These are phyloP conservation scores for Myoxocephalus aenaeus DNA, from an alignment of 2,797 vertebrate species.

Conservation along the genomic window DNA sequence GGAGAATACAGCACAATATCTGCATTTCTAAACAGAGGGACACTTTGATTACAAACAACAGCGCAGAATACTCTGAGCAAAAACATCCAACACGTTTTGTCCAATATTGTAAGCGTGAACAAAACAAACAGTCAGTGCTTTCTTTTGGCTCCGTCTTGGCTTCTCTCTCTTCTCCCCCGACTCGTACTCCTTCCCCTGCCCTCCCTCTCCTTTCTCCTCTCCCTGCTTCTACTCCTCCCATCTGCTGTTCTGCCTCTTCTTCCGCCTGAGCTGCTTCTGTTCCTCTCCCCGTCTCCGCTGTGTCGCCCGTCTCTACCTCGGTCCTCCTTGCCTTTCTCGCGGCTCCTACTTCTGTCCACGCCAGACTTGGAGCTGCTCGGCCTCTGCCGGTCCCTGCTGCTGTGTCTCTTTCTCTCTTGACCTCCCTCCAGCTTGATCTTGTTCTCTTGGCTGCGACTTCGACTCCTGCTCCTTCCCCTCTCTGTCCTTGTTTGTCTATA, in stretches of 20 bases:
- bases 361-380: conserved; percentile 56
- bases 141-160: conserved; percentile 54
- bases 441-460: conserved; percentile 58
- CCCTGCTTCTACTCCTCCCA: conserved; percentile 74
- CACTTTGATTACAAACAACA: background rate
- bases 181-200: conserved; percentile 58
- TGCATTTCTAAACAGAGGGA: background rate
- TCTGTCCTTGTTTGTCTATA: conserved; percentile 57
- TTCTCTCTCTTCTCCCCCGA: conserved; percentile 57
- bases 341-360: conserved; percentile 64
- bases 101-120: background rate
- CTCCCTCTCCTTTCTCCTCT: conserved; percentile 61
- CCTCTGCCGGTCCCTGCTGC: conserved; percentile 69
- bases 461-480: conserved; percentile 62
- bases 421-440: conserved; percentile 64
- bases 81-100: background rate
- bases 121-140: conserved; percentile 48
- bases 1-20: conserved; percentile 1
- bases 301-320: conserved; percentile 59
- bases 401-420: conserved; percentile 66
- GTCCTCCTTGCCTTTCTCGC: conserved; percentile 68
- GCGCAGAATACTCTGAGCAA: background rate
- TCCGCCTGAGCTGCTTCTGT: conserved; percentile 71
- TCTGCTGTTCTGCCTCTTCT: conserved; percentile 64
- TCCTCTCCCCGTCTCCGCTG: conserved; percentile 68